phyloP scores from a whole-genome alignment of 2,113 vertebrate species.

The Pitta sordida region DNA sequence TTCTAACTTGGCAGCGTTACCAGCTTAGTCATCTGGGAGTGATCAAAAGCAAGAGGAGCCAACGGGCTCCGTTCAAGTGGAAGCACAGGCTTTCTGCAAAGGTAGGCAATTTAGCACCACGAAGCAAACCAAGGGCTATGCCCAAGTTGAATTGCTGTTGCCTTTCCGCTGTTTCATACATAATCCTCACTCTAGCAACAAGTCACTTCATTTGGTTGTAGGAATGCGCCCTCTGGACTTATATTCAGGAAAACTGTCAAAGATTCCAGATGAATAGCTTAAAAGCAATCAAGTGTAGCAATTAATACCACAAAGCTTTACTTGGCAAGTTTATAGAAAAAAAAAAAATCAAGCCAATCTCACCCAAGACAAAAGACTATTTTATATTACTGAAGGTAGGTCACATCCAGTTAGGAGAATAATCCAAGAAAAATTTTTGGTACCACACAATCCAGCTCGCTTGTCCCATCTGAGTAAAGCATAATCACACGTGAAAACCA shows the following conservation, averaged over 20 bases:
- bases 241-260: background rate
- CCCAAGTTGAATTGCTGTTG: background rate
- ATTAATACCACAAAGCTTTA: conserved; percentile 50
- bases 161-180: background rate
- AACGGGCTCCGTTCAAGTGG: background rate
- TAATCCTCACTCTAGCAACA: background rate
- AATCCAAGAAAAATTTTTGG: conserved; percentile 44
- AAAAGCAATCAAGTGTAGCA: conserved; percentile 3
- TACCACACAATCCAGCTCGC: conserved; percentile 29
- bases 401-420: background rate
- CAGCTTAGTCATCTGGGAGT: background rate
- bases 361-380: conserved; percentile 21
- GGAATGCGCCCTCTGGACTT: background rate
- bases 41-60: background rate
- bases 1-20: background rate
- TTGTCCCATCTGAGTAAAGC: background rate
- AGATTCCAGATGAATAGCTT: conserved; percentile 7
- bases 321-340: background rate
- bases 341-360: background rate
- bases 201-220: background rate
- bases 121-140: background rate
- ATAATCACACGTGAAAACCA: background rate
- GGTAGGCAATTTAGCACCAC: background rate
- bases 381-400: conserved; percentile 44
- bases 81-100: background rate